A percentile compares a stretch with the other conserved stretches of the same genome.
Conservation (phyloP, 2,113 vertebrate genomes). For the Spilogale gracilis region DNA sequence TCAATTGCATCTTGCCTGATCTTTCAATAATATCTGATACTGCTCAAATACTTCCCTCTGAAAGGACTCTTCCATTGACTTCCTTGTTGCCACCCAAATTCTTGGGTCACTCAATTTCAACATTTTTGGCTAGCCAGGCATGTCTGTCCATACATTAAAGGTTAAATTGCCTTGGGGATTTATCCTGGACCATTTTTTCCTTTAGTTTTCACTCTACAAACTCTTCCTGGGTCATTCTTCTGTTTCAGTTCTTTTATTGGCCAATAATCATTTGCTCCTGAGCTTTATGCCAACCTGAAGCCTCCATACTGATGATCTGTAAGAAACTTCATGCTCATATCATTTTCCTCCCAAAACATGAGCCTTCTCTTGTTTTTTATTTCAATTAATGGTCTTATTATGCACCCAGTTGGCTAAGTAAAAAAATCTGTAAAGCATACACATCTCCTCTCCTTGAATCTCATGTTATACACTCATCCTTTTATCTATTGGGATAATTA, state of each 20-base stretch:
- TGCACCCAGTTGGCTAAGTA: neutral
- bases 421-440: neutral
- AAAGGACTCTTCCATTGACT: neutral
- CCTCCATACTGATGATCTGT: neutral
- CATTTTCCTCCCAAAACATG: slow-evolving; percentile 25
- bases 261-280: neutral
- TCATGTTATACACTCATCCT: neutral
- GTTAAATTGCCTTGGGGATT: neutral
- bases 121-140: neutral
- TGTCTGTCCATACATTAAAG: neutral
- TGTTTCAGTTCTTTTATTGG: neutral
- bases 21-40: neutral
- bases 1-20: neutral
- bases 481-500: neutral
- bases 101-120: neutral
- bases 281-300: neutral
- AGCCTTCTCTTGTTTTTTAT: neutral
- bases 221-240: neutral
- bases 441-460: neutral
- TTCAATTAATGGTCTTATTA: slow-evolving; percentile 8
- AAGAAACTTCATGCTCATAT: neutral
- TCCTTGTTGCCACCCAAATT: neutral
- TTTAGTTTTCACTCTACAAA: slow-evolving; percentile 33
- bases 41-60: neutral
- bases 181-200: neutral